These are phyloP conservation scores for Lasioglossum calceatum DNA, from an alignment of 2,888 invertebrate genomes.

Conservation along the genomic window DNA sequence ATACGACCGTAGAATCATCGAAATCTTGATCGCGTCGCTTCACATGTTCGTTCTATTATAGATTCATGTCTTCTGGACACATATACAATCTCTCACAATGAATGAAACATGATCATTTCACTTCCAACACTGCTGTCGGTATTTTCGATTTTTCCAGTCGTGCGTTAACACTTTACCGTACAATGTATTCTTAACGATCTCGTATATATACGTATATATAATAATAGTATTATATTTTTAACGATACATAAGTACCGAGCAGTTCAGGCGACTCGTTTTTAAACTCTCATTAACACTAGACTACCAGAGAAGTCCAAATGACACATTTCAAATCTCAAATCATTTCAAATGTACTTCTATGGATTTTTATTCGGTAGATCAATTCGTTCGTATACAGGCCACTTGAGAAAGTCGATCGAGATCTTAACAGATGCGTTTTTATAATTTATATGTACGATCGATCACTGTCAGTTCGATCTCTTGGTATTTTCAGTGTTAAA, in stretches of 20 bases:
- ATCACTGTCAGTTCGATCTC: not conserved
- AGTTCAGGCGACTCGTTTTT: not conserved
- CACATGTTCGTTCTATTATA: not conserved
- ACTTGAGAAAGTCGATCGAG: not conserved
- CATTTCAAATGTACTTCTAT: not conserved
- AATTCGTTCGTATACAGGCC: not conserved
- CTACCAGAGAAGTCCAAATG: not conserved
- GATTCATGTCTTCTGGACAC: not conserved
- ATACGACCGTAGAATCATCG: not conserved
- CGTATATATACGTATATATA: not conserved
- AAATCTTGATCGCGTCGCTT: not conserved
- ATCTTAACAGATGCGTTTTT: not conserved
- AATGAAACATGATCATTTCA: not conserved
- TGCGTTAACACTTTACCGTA: not conserved
- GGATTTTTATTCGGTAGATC: not conserved
- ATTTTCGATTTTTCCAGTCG: not conserved
- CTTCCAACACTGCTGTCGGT: not conserved
- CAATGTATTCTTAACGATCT: not conserved
- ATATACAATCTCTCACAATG: not conserved
- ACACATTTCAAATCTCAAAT: not conserved
- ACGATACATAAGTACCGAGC: not conserved
- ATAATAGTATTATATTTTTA: slow-evolving; percentile 4
- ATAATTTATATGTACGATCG: not conserved
- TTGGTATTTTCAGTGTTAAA: not conserved
- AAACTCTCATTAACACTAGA: not conserved